Evolutionary conservation across 1,140 invertebrate species (phyloP).

Genomic region (Trachymyrmex septentrionalis): DNA sequence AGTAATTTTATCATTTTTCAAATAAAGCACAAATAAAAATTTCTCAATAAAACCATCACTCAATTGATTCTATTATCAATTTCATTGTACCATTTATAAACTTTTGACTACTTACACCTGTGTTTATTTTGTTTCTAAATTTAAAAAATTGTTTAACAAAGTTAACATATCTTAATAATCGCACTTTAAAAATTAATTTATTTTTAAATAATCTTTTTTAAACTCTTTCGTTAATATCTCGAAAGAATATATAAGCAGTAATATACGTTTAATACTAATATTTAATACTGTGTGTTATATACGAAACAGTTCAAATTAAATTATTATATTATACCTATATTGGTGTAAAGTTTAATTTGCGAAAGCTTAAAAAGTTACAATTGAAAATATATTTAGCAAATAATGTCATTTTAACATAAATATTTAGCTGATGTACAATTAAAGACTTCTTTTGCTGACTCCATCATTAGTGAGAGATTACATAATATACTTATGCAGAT

Average conservation of each 20-base stretch:
- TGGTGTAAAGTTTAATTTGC: not conserved
- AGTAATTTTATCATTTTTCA: too few species aligned
- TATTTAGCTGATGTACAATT: not conserved
- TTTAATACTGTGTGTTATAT: not conserved
- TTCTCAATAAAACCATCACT: too few species aligned
- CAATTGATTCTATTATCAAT: too few species aligned
- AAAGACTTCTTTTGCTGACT: not conserved
- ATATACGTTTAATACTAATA: not conserved
- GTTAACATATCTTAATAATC: not conserved
- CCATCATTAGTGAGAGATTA: not conserved
- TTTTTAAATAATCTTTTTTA: not conserved
- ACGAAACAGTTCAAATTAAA: not conserved
- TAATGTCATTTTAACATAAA: not conserved
- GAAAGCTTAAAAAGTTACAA: not conserved
- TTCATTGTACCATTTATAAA: not conserved
- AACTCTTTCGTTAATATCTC: not conserved
- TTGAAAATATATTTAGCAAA: not conserved
- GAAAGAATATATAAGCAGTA: not conserved
- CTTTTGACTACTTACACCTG: not conserved
- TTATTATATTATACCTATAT: not conserved
- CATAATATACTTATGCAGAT: constrained; percentile 32
- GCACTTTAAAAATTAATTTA: not conserved
- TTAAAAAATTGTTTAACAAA: too few species aligned
- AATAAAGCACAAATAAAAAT: too few species aligned
- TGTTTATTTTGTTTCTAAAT: too few species aligned